phyloP scores from a whole-genome alignment of 2,113 vertebrate genomes.

The Ailuropoda melanoleuca region DNA sequence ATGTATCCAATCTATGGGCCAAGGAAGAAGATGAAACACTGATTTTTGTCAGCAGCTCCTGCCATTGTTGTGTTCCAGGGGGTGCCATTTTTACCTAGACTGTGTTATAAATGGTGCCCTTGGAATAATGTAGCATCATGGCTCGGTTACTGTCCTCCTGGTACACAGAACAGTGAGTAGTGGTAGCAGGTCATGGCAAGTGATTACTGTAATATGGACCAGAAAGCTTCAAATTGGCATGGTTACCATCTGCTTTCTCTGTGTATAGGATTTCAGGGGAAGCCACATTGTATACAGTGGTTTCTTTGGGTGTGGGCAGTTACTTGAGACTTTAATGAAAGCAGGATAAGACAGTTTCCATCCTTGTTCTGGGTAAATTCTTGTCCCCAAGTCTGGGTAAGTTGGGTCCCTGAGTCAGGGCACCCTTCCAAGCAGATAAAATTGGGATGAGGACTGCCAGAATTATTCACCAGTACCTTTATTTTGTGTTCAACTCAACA shows the following conservation, averaged over 20 bases:
- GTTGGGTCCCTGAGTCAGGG: not conserved
- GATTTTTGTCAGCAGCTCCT: not conserved
- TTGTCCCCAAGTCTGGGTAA: not conserved
- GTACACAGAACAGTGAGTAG: not conserved
- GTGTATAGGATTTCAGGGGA: not conserved
- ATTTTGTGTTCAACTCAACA: not conserved
- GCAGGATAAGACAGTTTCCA: not conserved
- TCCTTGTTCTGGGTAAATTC: not conserved
- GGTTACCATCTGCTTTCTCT: not conserved
- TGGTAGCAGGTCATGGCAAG: not conserved
- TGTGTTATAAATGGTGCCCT: not conserved
- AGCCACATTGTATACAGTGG: not conserved
- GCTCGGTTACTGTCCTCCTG: not conserved
- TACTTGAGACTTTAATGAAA: slow-evolving; percentile 14
- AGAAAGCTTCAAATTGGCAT: not conserved
- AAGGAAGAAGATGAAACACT: not conserved
- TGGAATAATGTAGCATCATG: not conserved
- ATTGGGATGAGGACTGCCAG: not conserved
- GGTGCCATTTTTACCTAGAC: not conserved
- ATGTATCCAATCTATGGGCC: not conserved
- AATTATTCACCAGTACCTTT: not conserved
- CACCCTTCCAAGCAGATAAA: not conserved
- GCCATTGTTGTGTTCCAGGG: not conserved
- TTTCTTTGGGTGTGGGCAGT: not conserved
- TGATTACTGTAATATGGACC: not conserved